Conservation (phyloP, 2,888 invertebrate species). For the Diachrysia chrysitis region DNA sequence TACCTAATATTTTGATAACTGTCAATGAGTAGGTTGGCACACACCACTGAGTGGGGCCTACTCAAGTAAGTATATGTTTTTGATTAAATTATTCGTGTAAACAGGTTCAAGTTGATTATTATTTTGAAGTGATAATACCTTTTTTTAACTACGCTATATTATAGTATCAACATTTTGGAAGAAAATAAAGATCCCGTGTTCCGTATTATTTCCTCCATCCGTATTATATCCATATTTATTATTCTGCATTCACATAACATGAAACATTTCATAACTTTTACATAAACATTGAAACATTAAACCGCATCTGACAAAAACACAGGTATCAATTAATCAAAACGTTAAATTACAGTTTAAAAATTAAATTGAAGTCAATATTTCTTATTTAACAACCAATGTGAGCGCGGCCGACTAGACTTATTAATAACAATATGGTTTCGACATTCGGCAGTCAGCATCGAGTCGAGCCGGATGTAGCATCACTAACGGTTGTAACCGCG, state of each 20-base stretch:
- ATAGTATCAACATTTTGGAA: too few species aligned
- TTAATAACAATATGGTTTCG: slow-evolving; percentile 28
- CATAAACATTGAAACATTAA: background rate
- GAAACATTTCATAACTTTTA: too few species aligned
- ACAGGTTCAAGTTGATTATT: too few species aligned
- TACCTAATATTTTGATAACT: background rate
- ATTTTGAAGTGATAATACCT: too few species aligned
- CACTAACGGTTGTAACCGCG: slow-evolving; percentile 34
- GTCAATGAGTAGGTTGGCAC: background rate
- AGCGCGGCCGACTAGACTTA: slow-evolving; percentile 47
- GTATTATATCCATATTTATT: too few species aligned
- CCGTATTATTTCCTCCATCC: too few species aligned
- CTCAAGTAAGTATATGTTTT: too few species aligned
- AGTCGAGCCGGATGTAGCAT: slow-evolving; percentile 38
- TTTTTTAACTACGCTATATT: too few species aligned
- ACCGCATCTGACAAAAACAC: background rate
- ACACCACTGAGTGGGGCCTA: too few species aligned
- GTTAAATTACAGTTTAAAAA: background rate
- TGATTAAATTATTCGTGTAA: too few species aligned
- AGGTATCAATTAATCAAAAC: background rate
- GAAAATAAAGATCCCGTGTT: too few species aligned
- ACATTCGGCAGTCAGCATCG: slow-evolving; percentile 27
- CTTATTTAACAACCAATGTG: slow-evolving; percentile 16
- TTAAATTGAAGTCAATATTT: slow-evolving; percentile 7
- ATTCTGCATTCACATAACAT: background rate